These are phyloP conservation scores for Halcyon smyrnensis DNA, from an alignment of 2,797 vertebrate genomes.

Conservation along the genomic window DNA sequence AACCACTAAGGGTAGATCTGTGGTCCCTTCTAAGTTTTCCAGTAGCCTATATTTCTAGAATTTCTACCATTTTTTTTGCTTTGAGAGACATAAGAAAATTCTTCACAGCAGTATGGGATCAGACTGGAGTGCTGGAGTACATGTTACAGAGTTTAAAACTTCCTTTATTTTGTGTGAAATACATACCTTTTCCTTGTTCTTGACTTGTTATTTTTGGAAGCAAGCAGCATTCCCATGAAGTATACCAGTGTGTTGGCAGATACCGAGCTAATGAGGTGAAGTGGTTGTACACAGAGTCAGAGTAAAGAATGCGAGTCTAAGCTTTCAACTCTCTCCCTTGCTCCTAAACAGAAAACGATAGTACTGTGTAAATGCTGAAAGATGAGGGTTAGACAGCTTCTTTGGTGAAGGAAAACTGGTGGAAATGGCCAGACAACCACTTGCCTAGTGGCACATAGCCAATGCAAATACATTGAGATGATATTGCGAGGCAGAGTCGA, in stretches of 20 bases:
- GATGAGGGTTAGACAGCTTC: background rate
- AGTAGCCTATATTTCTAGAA: background rate
- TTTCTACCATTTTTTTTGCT: background rate
- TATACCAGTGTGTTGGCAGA: conserved; percentile 9
- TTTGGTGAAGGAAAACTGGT: background rate
- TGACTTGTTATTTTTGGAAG: background rate
- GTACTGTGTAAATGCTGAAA: background rate
- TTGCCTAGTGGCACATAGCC: background rate
- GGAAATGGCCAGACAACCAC: background rate
- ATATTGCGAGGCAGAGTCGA: background rate
- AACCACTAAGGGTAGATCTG: background rate
- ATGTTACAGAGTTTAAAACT: background rate
- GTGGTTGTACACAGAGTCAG: background rate
- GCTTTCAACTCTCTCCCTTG: background rate
- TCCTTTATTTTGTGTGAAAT: background rate
- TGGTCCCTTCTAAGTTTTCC: background rate
- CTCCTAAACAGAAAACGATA: background rate
- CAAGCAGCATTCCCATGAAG: background rate
- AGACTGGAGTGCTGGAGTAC: background rate
- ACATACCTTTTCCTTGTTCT: background rate
- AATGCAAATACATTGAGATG: background rate
- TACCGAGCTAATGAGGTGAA: background rate
- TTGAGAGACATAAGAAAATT: background rate
- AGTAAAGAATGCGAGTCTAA: background rate
- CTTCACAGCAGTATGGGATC: background rate